phyloP scores from a whole-genome alignment of 35 echinoderm and acorn worm species.

The Ptychodera flava region DNA sequence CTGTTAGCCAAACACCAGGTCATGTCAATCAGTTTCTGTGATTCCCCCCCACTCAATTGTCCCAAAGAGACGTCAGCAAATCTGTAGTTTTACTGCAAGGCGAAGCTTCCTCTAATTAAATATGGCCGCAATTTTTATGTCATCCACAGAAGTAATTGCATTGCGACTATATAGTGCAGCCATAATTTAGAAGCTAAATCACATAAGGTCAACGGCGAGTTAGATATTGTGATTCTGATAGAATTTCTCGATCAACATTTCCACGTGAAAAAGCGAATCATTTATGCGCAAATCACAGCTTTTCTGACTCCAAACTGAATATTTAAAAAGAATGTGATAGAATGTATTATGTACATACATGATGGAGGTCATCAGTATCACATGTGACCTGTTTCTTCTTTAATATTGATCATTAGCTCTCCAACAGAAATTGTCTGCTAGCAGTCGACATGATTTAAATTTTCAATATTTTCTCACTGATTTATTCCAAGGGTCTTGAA shows the following conservation, averaged over 20 bases:
- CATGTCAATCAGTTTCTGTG: no score
- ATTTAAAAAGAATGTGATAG: neutral
- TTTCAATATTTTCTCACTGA: neutral
- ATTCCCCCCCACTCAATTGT: no score
- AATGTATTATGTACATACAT: neutral
- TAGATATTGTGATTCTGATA: neutral
- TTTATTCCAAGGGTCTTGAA: no score
- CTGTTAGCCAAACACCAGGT: no score
- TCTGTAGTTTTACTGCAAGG: no score
- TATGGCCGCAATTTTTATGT: neutral
- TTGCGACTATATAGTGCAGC: neutral
- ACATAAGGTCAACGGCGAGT: neutral
- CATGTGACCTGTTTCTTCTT: neutral
- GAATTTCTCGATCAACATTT: no score
- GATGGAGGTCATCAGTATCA: neutral
- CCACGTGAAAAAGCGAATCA: no score
- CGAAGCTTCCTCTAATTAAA: neutral
- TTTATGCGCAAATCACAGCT: no score
- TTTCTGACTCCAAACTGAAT: no score
- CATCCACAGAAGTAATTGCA: neutral
- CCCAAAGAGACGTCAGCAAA: no score
- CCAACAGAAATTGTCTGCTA: neutral
- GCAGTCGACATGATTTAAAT: neutral
- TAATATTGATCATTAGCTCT: neutral
- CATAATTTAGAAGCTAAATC: neutral